Percentiles rank a stretch among this genome's conserved stretches.
Evolutionary conservation across 2,888 invertebrate genomes (phyloP).

Genomic region (Margaritifera margaritifera): DNA sequence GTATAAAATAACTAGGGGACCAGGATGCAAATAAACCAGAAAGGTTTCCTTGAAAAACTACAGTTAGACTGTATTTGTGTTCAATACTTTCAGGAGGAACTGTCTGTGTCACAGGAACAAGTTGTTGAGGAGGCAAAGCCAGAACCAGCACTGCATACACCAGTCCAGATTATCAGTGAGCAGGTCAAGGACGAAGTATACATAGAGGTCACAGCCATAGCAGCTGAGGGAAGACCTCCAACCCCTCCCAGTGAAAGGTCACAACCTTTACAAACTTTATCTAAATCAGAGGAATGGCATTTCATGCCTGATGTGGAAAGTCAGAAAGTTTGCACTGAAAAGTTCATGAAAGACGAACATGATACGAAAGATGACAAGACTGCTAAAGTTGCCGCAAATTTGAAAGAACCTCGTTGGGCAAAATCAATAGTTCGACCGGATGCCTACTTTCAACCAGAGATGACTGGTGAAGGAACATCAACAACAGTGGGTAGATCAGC

Average conservation of each 20-base stretch:
- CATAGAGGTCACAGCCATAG: conserved; percentile 47
- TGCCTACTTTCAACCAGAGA: conserved; percentile 34
- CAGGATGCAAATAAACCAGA: no score
- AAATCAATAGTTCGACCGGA: conserved; percentile 44
- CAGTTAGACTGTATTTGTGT: no score
- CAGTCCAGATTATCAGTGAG: conserved; percentile 14
- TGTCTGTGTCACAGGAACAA: no score
- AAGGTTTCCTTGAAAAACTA: no score
- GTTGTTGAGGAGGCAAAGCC: no score
- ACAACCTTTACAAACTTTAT: conserved; percentile 31
- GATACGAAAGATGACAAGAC: background rate
- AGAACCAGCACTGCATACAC: no score
- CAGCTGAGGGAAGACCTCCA: conserved; percentile 34
- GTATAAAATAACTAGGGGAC: no score
- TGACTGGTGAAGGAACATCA: conserved; percentile 31
- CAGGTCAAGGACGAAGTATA: conserved; percentile 37
- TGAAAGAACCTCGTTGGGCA: conserved; percentile 19
- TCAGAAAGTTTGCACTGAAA: conserved; percentile 15
- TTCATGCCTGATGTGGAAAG: conserved; percentile 39
- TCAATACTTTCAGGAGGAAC: no score
- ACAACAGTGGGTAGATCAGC: conserved; percentile 57
- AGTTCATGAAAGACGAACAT: conserved; percentile 10
- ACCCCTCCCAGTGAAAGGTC: conserved; percentile 27
- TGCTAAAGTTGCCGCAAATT: background rate
- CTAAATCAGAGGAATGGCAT: conserved; percentile 47